Conservation (phyloP, 2,113 vertebrate species). For the Spermophilus dauricus region DNA sequence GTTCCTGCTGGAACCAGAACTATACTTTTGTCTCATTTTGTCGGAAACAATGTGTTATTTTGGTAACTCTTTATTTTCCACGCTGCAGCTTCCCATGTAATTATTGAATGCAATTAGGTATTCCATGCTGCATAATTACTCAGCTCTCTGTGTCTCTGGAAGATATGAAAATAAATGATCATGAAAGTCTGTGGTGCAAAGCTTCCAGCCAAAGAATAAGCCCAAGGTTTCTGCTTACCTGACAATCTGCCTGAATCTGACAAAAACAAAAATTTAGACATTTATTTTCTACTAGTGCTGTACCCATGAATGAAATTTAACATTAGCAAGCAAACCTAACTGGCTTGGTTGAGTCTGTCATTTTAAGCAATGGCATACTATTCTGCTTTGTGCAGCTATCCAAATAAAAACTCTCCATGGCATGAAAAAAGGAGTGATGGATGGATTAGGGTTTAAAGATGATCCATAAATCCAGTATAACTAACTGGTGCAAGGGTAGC, state of each 20-base stretch:
- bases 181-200: conserved; percentile 21
- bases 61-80: conserved; percentile 72
- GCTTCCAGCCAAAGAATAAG: conserved; percentile 37
- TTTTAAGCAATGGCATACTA: conserved; percentile 20
- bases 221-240: conserved; percentile 12
- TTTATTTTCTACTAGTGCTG: conserved; percentile 15
- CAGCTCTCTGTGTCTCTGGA: conserved; percentile 56
- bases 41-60: conserved; percentile 70
- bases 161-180: conserved; percentile 70
- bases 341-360: background rate
- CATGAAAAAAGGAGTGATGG: background rate
- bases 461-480: background rate
- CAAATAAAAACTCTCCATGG: background rate
- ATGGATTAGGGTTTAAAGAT: background rate
- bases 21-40: conserved; percentile 52
- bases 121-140: conserved; percentile 61
- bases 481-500: background rate
- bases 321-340: background rate
- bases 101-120: conserved; percentile 71
- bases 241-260: conserved; percentile 26
- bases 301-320: conserved; percentile 13
- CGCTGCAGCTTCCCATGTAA: conserved; percentile 59
- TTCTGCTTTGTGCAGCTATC: conserved; percentile 12
- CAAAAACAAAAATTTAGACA: conserved; percentile 61
- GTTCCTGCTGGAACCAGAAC: conserved; percentile 27